These are phyloP conservation scores for Leucoraja erinaceus DNA, from an alignment of 2,113 vertebrate genomes.

Conservation along the genomic window DNA sequence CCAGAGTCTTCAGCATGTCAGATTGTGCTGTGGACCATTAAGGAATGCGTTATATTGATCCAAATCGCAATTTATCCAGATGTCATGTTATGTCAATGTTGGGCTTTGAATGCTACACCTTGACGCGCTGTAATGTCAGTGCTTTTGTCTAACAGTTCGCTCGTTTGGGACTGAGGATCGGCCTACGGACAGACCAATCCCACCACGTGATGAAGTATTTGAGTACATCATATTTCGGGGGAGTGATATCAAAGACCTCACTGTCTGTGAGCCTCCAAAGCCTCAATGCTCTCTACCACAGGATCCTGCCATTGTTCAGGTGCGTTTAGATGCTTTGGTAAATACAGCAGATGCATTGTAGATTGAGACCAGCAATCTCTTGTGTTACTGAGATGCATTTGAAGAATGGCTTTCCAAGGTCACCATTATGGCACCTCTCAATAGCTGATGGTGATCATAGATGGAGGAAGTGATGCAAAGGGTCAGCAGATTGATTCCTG, in stretches of 20 bases:
- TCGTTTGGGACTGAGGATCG: slow-evolving; percentile 95
- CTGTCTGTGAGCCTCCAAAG: slow-evolving; percentile 93
- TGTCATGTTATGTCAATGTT: neutral
- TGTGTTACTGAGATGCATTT: no score
- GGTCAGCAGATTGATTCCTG: no score
- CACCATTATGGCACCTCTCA: no score
- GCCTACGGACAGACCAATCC: slow-evolving; percentile 89
- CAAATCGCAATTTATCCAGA: neutral
- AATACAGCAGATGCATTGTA: neutral
- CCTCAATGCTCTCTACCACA: slow-evolving; percentile 84
- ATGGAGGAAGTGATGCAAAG: no score
- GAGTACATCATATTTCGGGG: slow-evolving; percentile 97
- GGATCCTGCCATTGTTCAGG: slow-evolving; percentile 96
- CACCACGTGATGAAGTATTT: slow-evolving; percentile 91
- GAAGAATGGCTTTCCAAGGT: no score
- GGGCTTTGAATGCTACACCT: neutral
- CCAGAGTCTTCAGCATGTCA: neutral
- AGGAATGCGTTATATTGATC: neutral
- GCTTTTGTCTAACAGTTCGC: slow-evolving; percentile 59
- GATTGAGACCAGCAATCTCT: neutral
- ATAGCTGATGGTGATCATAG: no score
- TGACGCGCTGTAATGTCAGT: neutral
- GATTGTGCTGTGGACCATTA: no score
- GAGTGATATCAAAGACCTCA: slow-evolving; percentile 94
- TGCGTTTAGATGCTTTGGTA: slow-evolving; percentile 44